Evolutionary conservation across 2,888 invertebrate genomes (phyloP), one percentile per base, ranked within the genome.

Genomic region (Sphaeridia pumilis): DNA sequence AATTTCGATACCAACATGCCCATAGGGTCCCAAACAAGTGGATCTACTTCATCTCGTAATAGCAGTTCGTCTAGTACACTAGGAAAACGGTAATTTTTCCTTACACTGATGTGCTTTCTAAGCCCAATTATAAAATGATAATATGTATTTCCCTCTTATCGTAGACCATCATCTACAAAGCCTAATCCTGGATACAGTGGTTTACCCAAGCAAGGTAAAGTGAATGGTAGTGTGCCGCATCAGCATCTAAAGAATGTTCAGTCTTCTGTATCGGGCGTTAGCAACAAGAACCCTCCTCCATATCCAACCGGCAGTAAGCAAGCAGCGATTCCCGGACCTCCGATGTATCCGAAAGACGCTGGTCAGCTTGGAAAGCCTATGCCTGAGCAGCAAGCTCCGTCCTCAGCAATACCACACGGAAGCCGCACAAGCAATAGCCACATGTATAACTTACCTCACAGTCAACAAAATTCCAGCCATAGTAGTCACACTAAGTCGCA

Each of bases 1-100:
- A 50, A 46, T 17, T 27, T 56, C 34, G 59, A 59, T 35, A 42
- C 53, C 3, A 48, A 44, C 4, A 56, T n/a, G n/a, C n/a, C n/a
- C n/a, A n/a, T n/a, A n/a, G n/a, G n/a, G n/a, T n/a, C n/a, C n/a
- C n/a, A n/a, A n/a, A n/a, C n/a, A n/a, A n/a, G n/a, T n/a, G 54
- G 54, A 10, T 45, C 51, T 35, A 46, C 42, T 31, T 26, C 26
- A 24, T 26, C 34, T 22, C 21, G 26, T 26, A 2, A n/a, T 24
- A 3, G n/a, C 45, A 45, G 3, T n/a, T 4, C 26, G 10, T 26
- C 45, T 17, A 41, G 49, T 21, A 35, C 46, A 2, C 45, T 49
- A 46, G 54, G 49, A 3, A 49, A 54, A 49, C 44, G 54, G 52
- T 52, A 27, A 28, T 20, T 14, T 38, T 25, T 22, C 36, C 14